Conservation (phyloP, 2,113 vertebrate genomes). For the Aplodontia rufa region DNA sequence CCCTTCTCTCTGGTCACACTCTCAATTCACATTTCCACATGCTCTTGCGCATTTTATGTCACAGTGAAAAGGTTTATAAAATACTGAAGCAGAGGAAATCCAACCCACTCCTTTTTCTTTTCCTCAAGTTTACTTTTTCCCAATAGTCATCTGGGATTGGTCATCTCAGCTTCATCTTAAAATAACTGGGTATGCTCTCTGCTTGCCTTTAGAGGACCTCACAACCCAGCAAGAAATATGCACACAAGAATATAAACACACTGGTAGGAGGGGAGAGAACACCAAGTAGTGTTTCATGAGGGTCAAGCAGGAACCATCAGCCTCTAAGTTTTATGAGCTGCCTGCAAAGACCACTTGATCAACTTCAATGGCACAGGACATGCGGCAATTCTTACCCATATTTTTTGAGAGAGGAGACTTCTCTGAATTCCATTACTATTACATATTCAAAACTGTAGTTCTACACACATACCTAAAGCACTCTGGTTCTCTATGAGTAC, state of each 20-base stretch:
- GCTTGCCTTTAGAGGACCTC: neutral
- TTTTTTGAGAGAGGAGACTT: neutral
- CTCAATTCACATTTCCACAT: neutral
- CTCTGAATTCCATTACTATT: neutral
- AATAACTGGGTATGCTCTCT: neutral
- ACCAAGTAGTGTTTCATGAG: neutral
- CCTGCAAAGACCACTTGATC: neutral
- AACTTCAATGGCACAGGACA: neutral
- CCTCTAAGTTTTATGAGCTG: neutral
- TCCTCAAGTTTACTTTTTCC: constrained; percentile 19
- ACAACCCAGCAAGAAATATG: neutral
- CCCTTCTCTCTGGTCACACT: neutral
- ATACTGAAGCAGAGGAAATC: constrained; percentile 44
- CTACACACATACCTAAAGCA: neutral
- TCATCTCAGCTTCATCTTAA: neutral
- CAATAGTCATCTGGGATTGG: neutral
- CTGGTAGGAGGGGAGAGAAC: neutral
- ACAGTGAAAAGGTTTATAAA: constrained; percentile 34
- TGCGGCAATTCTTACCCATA: neutral
- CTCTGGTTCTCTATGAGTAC: neutral
- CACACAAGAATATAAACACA: neutral
- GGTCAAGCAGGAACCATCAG: neutral
- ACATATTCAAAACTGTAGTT: neutral
- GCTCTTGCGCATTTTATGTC: neutral
- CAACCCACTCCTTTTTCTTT: neutral